Evolutionary conservation across 2,797 vertebrate species (phyloP).

Genomic region (Coregonus ussuriensis): DNA sequence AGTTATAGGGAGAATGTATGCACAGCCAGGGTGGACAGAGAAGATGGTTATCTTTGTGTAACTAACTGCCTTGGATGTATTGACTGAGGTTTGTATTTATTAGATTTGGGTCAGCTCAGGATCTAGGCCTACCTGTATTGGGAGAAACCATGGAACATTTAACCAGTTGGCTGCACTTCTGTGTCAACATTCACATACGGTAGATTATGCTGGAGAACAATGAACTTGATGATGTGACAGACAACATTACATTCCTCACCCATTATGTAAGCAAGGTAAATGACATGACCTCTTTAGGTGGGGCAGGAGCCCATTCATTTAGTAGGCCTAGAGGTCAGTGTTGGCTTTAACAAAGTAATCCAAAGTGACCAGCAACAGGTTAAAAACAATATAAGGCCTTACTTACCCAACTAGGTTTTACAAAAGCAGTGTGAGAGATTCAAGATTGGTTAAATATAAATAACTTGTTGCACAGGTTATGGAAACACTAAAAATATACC

Average conservation of each 20-base stretch:
- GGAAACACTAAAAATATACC: not conserved
- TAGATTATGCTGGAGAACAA: conserved; percentile 55
- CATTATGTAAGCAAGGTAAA: conserved; percentile 58
- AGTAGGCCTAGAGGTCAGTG: conserved; percentile 23
- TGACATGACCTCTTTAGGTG: conserved; percentile 38
- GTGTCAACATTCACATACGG: conserved; percentile 72
- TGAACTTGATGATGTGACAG: conserved; percentile 52
- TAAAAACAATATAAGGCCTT: conserved; percentile 50
- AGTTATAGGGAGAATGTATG: not conserved
- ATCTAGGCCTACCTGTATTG: not conserved
- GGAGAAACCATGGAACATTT: conserved; percentile 42
- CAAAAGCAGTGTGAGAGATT: conserved; percentile 29
- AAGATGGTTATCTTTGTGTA: not conserved
- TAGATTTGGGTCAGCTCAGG: not conserved
- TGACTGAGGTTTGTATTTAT: not conserved
- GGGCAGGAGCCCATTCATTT: conserved; percentile 3
- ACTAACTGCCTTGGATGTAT: not conserved
- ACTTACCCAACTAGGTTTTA: conserved; percentile 47
- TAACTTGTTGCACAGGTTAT: conserved; percentile 63
- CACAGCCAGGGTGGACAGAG: not conserved
- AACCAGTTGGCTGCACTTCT: conserved; percentile 54
- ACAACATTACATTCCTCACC: conserved; percentile 66
- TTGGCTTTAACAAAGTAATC: not conserved
- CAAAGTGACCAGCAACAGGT: conserved; percentile 17
- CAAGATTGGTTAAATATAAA: conserved; percentile 27